phyloP scores from a whole-genome alignment of 1,140 invertebrate genomes.

The Luehdorfia chinensis region DNA sequence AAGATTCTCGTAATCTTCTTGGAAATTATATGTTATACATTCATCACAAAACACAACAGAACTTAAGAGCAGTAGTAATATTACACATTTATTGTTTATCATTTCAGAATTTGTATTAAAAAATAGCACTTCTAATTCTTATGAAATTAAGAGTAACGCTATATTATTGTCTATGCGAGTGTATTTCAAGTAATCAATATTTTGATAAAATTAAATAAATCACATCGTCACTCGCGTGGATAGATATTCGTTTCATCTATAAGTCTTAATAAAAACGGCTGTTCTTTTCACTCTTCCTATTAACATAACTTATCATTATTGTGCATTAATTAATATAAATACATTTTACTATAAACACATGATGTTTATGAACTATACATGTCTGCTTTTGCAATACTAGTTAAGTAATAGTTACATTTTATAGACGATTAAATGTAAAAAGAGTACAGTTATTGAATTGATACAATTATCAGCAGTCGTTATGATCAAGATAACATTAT shows the following conservation, averaged over 20 bases:
- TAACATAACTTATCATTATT: background rate
- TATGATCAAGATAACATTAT: conserved; percentile 10
- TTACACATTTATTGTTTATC: conserved; percentile 22
- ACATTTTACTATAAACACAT: too few relatives aligned
- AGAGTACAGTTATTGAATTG: conserved; percentile 5
- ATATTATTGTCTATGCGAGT: conserved; percentile 1
- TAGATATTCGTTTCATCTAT: background rate
- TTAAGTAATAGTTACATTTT: conserved; percentile 5
- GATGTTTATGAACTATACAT: too few relatives aligned
- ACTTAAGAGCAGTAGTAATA: conserved; percentile 22
- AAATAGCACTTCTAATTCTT: conserved; percentile 29
- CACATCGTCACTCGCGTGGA: conserved; percentile 2
- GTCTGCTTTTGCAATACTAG: background rate
- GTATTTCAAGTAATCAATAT: conserved; percentile 2
- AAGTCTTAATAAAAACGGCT: background rate
- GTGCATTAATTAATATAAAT: background rate
- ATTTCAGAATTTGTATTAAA: conserved; percentile 24
- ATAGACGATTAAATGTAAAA: conserved; percentile 11
- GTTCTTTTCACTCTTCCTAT: conserved; percentile 4
- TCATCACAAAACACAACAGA: conserved; percentile 28
- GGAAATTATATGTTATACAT: conserved; percentile 41
- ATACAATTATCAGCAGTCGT: conserved; percentile 15
- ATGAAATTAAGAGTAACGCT: conserved; percentile 34
- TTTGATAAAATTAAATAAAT: conserved; percentile 12
- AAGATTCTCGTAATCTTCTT: conserved; percentile 26